Conservation (phyloP, 2,113 vertebrate genomes). For the Scomber japonicus region DNA sequence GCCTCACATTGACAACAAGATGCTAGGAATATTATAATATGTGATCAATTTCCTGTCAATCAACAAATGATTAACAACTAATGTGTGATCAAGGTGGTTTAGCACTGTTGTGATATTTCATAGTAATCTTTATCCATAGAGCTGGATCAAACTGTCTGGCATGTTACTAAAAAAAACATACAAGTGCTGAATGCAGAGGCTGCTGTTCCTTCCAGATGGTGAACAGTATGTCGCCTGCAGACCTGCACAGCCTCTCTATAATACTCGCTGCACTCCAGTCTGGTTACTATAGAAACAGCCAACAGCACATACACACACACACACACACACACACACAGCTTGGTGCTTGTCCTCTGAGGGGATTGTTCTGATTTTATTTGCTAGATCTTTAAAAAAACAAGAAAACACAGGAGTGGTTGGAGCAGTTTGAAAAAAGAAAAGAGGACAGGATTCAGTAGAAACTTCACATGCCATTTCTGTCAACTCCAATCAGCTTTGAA, state of each 20-base stretch:
- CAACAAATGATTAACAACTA: no score
- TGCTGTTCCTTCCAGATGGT: background rate
- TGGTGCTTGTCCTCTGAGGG: background rate
- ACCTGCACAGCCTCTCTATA: constrained; percentile 7
- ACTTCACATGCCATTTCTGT: no score
- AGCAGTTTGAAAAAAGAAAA: background rate
- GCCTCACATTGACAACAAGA: no score
- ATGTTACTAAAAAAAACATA: background rate
- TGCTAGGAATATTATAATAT: no score
- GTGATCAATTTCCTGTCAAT: background rate
- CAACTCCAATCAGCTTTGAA: no score
- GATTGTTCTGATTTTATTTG: background rate
- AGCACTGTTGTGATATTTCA: background rate
- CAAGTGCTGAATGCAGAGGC: background rate
- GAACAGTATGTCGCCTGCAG: constrained; percentile 1
- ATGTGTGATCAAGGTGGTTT: background rate
- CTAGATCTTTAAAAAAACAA: background rate
- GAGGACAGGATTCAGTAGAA: background rate
- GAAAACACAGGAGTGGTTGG: no score
- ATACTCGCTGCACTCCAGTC: constrained; percentile 78
- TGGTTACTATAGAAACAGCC: constrained; percentile 86
- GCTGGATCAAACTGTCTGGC: background rate
- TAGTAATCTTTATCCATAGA: background rate
- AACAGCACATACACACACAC: background rate
- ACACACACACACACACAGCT: background rate